These are phyloP conservation scores for Botia almorhae DNA, from an alignment of 2,797 vertebrate genomes.

Conservation along the genomic window DNA sequence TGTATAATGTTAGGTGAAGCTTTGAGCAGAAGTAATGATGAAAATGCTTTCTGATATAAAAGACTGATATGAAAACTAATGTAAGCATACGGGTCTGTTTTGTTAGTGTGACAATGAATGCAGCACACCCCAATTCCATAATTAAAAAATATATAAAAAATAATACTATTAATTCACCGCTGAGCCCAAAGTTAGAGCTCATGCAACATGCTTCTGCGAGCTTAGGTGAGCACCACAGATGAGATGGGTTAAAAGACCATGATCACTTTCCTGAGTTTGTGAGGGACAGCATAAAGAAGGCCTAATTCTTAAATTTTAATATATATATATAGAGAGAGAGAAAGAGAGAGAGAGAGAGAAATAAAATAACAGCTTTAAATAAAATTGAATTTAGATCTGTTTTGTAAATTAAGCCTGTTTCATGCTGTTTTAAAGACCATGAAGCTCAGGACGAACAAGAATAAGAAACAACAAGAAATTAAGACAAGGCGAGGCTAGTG, in stretches of 20 bases:
- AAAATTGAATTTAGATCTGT: background rate
- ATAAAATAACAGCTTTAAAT: too few species aligned
- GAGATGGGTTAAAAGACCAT: constrained; percentile 33
- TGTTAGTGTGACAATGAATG: constrained; percentile 39
- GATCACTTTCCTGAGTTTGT: constrained; percentile 3
- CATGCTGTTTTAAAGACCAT: constrained; percentile 16
- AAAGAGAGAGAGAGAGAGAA: too few species aligned
- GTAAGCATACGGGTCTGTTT: background rate
- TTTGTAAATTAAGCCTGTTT: constrained; percentile 22
- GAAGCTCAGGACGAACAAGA: background rate
- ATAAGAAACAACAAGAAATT: background rate
- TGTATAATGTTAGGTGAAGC: background rate
- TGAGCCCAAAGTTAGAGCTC: constrained; percentile 39
- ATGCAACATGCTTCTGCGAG: constrained; percentile 57
- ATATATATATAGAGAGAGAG: background rate
- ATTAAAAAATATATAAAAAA: too few species aligned
- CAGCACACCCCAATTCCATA: background rate
- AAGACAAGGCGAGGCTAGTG: background rate
- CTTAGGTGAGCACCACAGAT: constrained; percentile 11
- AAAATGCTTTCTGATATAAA: constrained; percentile 1
- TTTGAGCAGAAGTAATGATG: constrained; percentile 1
- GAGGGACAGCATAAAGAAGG: constrained; percentile 18
- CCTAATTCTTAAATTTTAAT: background rate
- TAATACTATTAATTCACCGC: constrained; percentile 26
- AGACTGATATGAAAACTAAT: background rate